Evolutionary conservation across 1,140 invertebrate genomes (phyloP), one percentile per base, ranked within the genome.

Genomic region (Drosophila baimaii): DNA sequence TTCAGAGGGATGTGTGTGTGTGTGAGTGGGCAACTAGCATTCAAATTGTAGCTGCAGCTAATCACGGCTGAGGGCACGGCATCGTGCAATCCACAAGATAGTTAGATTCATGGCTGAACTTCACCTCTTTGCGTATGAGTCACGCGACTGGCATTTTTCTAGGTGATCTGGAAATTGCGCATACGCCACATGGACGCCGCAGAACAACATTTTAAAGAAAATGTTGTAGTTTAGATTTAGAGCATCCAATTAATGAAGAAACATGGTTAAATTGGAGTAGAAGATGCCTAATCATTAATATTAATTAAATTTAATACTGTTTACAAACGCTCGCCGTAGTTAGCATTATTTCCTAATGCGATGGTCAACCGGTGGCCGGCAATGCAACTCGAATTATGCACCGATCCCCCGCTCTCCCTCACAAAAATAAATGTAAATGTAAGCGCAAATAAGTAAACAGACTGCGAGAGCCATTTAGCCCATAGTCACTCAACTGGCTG

Each of bases 261-360:
- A n/a, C n/a, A n/a, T n/a, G n/a, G n/a, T n/a, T n/a, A n/a, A n/a
- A n/a, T n/a, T n/a, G n/a, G n/a, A n/a, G n/a, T n/a, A n/a, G n/a
- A n/a, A n/a, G n/a, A n/a, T 19, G 6, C 13, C 19, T 15, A 31
- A 4, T 31, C 19, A 31, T 5, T 21, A 31, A 19, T 3, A 13
- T 51, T 3, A 3, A 13, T 54, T 19, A 78, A 78, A 69, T 44
- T 56, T 63, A 81, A 84, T 89, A 33, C 8, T 33, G 49, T 33
- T 52, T 52, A 33, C 84, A 65, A 21, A 35, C 29, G 10, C 1
- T 52, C 29, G 61, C 33, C 21, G 58, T 68, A 88, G n/a, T 89
- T 84, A 72, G 63, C 68, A 78, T 89, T 72, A 89, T 88, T 88
- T 89, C 80, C 79, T 83, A 89, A 89, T 90, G 77, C 77, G 84